Evolutionary conservation across 2,888 invertebrate genomes (phyloP).

Genomic region (Tetragnatha montana): DNA sequence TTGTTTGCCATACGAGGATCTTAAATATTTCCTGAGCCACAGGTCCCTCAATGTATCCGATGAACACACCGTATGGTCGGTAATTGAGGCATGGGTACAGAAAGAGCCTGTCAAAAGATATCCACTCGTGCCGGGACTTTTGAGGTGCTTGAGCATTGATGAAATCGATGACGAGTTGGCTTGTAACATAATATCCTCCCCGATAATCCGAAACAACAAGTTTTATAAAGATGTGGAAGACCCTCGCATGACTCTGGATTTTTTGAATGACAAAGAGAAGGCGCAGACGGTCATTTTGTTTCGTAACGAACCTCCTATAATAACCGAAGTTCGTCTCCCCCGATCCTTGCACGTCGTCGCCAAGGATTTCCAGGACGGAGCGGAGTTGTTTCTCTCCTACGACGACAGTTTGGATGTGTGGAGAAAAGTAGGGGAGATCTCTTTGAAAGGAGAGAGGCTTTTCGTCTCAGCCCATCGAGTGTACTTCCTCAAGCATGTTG

Average conservation of each 20-base stretch:
- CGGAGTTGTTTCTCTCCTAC: background rate
- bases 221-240: too few relatives aligned
- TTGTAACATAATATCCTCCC: background rate
- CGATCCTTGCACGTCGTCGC: too few relatives aligned
- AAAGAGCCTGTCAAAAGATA: background rate
- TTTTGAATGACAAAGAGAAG: too few relatives aligned
- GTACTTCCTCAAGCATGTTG: background rate
- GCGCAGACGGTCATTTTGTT: too few relatives aligned
- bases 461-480: background rate
- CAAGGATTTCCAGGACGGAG: background rate
- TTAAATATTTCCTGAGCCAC: slow-evolving; percentile 16
- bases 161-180: background rate
- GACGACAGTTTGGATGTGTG: slow-evolving; percentile 27
- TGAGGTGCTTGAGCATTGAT: background rate
- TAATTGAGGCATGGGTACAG: slow-evolving; percentile 22
- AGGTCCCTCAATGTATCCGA: slow-evolving; percentile 25
- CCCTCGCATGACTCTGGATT: too few relatives aligned
- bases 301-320: too few relatives aligned
- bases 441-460: background rate
- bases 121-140: background rate
- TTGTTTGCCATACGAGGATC: background rate
- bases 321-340: too few relatives aligned
- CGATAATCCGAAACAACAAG: slow-evolving; percentile 7
- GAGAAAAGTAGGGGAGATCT: slow-evolving; percentile 4
- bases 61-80: background rate